Conservation (phyloP, 2,113 vertebrate species). For the Anolis sagrei region DNA sequence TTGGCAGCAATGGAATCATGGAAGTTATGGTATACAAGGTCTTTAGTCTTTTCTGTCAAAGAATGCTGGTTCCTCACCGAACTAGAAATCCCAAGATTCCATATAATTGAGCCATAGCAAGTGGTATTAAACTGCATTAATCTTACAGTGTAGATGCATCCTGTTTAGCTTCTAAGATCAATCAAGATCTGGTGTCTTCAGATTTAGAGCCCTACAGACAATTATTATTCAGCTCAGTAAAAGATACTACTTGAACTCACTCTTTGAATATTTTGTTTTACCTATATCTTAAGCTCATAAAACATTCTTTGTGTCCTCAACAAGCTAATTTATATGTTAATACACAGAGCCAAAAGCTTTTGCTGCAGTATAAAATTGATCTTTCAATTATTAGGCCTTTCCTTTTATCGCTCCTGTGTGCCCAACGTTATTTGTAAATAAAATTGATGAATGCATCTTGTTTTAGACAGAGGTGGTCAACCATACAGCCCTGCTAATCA, state of each 20-base stretch:
- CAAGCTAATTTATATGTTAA: constrained; percentile 56
- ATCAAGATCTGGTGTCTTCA: too few relatives aligned
- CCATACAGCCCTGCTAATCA: constrained; percentile 41
- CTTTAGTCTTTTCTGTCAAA: too few relatives aligned
- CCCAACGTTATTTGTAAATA: constrained; percentile 62
- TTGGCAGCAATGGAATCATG: too few relatives aligned
- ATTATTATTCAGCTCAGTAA: background rate
- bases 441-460: constrained; percentile 44
- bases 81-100: too few relatives aligned
- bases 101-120: too few relatives aligned
- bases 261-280: constrained; percentile 11
- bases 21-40: too few relatives aligned
- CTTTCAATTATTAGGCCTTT: constrained; percentile 51
- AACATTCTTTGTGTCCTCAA: constrained; percentile 14
- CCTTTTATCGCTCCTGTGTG: constrained; percentile 52
- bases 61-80: too few relatives aligned
- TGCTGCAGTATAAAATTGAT: constrained; percentile 48
- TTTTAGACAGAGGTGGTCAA: constrained; percentile 57
- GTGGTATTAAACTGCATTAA: too few relatives aligned
- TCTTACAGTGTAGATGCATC: too few relatives aligned
- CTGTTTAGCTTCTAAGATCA: too few relatives aligned
- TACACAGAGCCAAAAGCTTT: constrained; percentile 23
- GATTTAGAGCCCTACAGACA: background rate
- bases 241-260: background rate
- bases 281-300: constrained; percentile 10